Evolutionary conservation across 2,113 vertebrate genomes (phyloP), one percentile per base, ranked within the genome.

Genomic region (Tetraodon nigroviridis): DNA sequence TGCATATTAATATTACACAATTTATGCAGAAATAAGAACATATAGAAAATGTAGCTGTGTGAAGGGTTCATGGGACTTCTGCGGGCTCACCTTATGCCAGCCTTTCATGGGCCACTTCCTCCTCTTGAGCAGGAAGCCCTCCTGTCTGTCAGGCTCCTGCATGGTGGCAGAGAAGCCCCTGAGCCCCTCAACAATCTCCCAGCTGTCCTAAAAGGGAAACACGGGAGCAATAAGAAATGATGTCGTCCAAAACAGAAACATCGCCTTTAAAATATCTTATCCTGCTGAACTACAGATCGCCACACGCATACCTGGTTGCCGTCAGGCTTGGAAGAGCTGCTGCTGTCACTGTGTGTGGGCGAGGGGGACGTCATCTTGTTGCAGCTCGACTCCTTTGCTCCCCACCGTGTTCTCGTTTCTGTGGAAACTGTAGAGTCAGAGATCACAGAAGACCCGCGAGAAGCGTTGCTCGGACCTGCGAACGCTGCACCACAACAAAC

Each of bases 71-170:
- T 2, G 8, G 32, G 17, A 44, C 14, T 44, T 17, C 42, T 20
- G 22, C 54, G 24, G 55, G 48, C 72, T 81, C 79, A 99, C 96
- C 93, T 99, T 99, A 81, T 99, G 97, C 97, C 97, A 99, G 46
- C 97, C 97, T 83, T 99, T 99, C 89, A 99, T 90, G 57, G 97
- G 97, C 97, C 97, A 98, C 80, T 98, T 99, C 74, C 97, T 93
- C 79, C 91, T 97, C 84, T 99, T 99, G 80, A 98, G 91, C 84
- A 99, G 87, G 80, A 93, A 91, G 67, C 94, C 96, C 67, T 94
- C 92, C 79, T 96, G 94, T 64, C 89, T 89, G 20, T 90, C 85
- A 0, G 95, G 97, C 83, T 94, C 92, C 79, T 93, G 92, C 15
- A 92, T 90, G 61, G 79, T 92, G 78, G 78, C 92, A 73, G 90